phyloP scores from a whole-genome alignment of 2,113 vertebrate species.

The Reinhardtius hippoglossoides region DNA sequence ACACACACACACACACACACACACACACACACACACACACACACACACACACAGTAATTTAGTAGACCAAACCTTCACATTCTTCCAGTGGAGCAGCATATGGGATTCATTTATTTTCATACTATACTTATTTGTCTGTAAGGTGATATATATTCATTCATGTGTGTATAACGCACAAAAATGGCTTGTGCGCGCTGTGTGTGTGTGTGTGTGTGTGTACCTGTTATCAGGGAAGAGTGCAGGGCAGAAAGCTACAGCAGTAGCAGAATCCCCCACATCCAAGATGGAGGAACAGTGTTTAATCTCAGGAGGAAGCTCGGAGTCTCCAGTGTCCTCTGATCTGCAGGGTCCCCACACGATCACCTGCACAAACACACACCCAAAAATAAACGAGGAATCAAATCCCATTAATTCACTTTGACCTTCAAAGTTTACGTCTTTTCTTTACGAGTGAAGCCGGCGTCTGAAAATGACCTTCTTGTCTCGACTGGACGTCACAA shows the following conservation, averaged over 20 bases:
- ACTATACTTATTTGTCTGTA: background rate
- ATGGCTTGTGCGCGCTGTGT: too few relatives aligned
- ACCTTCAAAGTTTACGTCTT: background rate
- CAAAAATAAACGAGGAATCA: background rate
- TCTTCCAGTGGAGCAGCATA: too few relatives aligned
- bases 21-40: constrained; percentile 2
- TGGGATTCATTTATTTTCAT: too few relatives aligned
- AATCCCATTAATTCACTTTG: background rate
- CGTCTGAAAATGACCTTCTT: constrained; percentile 87
- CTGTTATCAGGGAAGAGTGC: constrained; percentile 80
- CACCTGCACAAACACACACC: constrained; percentile 78
- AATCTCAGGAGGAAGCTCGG: constrained; percentile 57
- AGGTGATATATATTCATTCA: too few relatives aligned
- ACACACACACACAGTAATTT: background rate
- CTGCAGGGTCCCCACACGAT: constrained; percentile 90
- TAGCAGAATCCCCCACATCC: constrained; percentile 91
- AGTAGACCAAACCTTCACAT: background rate
- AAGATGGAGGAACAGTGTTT: constrained; percentile 88
- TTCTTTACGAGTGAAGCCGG: background rate
- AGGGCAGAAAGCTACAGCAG: constrained; percentile 88
- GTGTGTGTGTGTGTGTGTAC: constrained; percentile 70
- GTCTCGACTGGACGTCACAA: constrained; percentile 94
- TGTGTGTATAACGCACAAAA: too few relatives aligned
- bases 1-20: background rate
- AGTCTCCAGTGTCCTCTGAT: constrained; percentile 53